These are phyloP conservation scores for Hemiscyllium ocellatum DNA, from an alignment of 2,113 vertebrate genomes.

Conservation along the genomic window DNA sequence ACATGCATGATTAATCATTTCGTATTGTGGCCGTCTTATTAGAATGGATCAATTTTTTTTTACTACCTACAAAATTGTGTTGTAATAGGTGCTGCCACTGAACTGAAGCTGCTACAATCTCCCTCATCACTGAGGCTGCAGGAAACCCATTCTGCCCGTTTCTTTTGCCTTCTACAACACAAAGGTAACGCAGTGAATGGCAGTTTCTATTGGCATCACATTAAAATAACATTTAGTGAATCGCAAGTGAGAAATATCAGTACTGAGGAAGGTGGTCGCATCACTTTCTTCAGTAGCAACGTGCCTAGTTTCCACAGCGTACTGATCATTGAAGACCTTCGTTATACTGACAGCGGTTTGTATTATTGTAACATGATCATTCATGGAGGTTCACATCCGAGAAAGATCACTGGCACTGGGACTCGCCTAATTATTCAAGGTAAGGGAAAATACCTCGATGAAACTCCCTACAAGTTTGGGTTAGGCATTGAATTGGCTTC, in stretches of 20 bases:
- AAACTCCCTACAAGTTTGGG: not conserved
- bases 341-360: not conserved
- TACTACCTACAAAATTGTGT: not conserved
- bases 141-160: no score
- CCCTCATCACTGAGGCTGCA: not conserved
- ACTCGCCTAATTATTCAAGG: not conserved
- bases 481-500: not conserved
- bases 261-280: not conserved
- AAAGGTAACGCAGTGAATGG: not conserved
- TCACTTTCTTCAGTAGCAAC: not conserved
- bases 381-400: not conserved
- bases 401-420: not conserved
- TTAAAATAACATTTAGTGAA: not conserved
- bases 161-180: not conserved
- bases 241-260: not conserved
- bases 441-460: not conserved
- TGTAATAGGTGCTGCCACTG: not conserved
- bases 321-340: not conserved
- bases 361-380: not conserved
- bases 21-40: not conserved
- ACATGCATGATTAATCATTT: not conserved
- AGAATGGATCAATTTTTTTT: not conserved
- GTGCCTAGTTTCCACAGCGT: not conserved
- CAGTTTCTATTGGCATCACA: constrained; percentile 1
- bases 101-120: not conserved